Percentiles rank a stretch among this genome's conserved stretches.
These are phyloP conservation scores for Cepphus grylle DNA, from an alignment of 2,113 vertebrate species.

Conservation along the genomic window DNA sequence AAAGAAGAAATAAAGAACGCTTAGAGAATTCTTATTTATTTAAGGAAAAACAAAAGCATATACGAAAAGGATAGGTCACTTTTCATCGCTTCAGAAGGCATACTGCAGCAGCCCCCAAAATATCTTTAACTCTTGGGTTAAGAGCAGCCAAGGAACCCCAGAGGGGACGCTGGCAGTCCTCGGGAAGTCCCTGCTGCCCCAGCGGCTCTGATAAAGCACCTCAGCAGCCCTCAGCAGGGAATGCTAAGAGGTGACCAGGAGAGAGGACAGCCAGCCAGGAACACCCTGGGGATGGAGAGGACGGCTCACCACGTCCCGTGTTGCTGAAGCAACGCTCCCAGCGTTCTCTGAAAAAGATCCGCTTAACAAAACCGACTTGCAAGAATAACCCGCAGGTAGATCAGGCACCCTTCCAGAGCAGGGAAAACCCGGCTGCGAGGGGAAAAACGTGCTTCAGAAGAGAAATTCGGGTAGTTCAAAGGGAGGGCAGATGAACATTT, in stretches of 20 bases:
- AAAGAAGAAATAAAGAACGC: background rate
- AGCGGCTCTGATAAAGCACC: rapidly evolving
- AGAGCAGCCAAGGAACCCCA: background rate
- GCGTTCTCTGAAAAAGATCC: background rate
- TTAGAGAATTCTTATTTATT: background rate
- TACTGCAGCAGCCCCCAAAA: background rate
- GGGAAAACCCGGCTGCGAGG: background rate
- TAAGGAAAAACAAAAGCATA: background rate
- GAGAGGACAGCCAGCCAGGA: background rate
- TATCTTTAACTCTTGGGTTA: background rate
- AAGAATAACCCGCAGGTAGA: background rate
- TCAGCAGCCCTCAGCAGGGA: background rate
- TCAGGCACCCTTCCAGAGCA: background rate
- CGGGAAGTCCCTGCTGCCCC: background rate
- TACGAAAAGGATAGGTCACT: background rate
- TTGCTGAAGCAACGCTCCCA: background rate
- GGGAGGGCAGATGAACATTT: conserved; percentile 43
- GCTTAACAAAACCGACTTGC: background rate
- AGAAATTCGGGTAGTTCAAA: conserved; percentile 40
- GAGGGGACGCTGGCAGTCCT: background rate
- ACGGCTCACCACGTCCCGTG: rapidly evolving
- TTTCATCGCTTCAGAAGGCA: background rate
- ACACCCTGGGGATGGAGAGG: rapidly evolving
- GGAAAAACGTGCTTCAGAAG: background rate
- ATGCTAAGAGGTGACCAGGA: rapidly evolving